Base-by-base conservation (phyloP, 1,140 invertebrate species). In the Aleiodes sp. region DNA sequence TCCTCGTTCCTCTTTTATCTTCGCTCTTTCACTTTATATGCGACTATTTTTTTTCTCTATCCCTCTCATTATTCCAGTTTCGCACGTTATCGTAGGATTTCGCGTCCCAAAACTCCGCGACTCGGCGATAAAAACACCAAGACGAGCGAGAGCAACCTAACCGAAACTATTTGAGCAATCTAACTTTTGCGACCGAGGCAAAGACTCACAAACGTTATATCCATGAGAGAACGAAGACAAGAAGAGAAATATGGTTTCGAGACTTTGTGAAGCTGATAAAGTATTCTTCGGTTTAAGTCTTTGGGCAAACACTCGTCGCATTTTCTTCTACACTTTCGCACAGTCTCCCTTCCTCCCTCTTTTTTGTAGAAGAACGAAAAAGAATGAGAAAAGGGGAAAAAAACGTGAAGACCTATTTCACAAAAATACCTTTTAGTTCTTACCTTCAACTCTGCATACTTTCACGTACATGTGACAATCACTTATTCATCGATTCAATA, bases 141-240 rank as follows among this genome's bases (percentile, higher is more conserved):
- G 43, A 28, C 60, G n/a, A n/a, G n/a, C 37, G 39, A 28, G 21
- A 26, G 10, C 46, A 19, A 41, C 19, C 59, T 65, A 37, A 56
- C 66, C 39, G 64, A 69, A 75, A 75, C 73, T 75, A 75, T 75
- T 75, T 73, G 59, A 71, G 60, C 64, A 69, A 75, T 75, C 66
- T 73, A 75, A 75, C 73, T 75, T 75, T 73, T 73, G 60, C 71
- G 33, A 46, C 29, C 19, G 26, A 21, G 19, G 46, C 26, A 19
- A 63, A 33, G 37, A 43, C 41, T 71, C 14, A 21, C 37, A 8
- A 59, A 10, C 39, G 39, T 43, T 43, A 24, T 52, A 52, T 52
- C 46, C 26, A n/a, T n/a, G n/a, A n/a, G 21, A 21, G 46, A 52
- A 21, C 46, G 46, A 52, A 21, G 46, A 52, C 46, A 52, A 24